A percentile compares a stretch with the other conserved stretches of the same genome.
phyloP scores from a whole-genome alignment of 2,888 invertebrate species.

The Luffia ferchaultella region DNA sequence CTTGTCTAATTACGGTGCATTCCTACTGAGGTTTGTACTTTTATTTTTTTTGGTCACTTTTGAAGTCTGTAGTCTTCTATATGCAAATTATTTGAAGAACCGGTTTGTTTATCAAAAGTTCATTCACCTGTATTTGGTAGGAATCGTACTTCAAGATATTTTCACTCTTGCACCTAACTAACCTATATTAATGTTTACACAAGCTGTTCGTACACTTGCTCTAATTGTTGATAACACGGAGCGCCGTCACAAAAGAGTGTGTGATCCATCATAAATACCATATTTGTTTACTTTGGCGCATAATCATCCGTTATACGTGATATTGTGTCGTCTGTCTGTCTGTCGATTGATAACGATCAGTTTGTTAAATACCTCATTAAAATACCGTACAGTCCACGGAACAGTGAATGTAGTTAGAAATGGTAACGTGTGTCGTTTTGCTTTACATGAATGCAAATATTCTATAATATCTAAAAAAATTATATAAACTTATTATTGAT shows the following conservation, averaged over 20 bases:
- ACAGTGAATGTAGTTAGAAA: background rate
- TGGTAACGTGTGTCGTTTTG: no score
- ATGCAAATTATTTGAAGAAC: background rate
- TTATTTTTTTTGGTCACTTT: background rate
- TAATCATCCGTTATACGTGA: background rate
- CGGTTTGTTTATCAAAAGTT: no score
- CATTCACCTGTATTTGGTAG: background rate
- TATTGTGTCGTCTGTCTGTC: slow-evolving; percentile 6
- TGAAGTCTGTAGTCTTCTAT: background rate
- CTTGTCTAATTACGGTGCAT: background rate
- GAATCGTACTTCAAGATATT: background rate
- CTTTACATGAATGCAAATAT: no score
- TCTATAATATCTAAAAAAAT: no score
- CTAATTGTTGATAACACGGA: background rate
- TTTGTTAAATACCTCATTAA: background rate
- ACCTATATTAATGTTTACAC: background rate
- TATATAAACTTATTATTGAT: no score
- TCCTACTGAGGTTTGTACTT: background rate
- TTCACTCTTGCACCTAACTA: background rate
- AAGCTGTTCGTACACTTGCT: background rate
- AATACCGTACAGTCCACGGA: background rate
- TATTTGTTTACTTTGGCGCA: background rate
- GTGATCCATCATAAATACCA: background rate
- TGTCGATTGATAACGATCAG: slow-evolving; percentile 1
- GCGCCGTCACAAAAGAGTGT: background rate